These are phyloP conservation scores for Diarsia mendica DNA, from an alignment of 2,888 invertebrate genomes.

Conservation along the genomic window DNA sequence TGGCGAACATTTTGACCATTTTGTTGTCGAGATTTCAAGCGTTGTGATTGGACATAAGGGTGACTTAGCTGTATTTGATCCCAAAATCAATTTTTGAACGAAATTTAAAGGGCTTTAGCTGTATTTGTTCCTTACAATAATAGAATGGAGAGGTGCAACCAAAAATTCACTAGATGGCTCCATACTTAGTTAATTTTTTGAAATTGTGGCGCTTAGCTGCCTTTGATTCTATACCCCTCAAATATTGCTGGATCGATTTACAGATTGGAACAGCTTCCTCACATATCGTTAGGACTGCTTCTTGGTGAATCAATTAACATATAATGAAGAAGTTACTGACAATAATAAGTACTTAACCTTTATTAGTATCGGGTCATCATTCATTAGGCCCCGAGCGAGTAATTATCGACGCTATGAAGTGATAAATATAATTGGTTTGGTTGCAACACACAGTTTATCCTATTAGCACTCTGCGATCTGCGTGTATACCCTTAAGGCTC, in stretches of 20 bases:
- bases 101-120: too few relatives aligned
- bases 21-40: too few relatives aligned
- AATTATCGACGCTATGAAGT: slow-evolving; percentile 32
- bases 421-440: slow-evolving; percentile 42
- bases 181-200: too few relatives aligned
- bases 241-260: neutral
- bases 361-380: slow-evolving; percentile 40
- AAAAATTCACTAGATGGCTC: too few relatives aligned
- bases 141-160: too few relatives aligned
- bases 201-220: too few relatives aligned
- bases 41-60: too few relatives aligned
- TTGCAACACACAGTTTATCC: slow-evolving; percentile 36
- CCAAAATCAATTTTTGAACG: too few relatives aligned
- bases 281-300: slow-evolving; percentile 2
- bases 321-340: slow-evolving; percentile 28
- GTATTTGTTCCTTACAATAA: too few relatives aligned
- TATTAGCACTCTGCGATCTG: slow-evolving; percentile 31
- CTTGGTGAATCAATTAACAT: slow-evolving; percentile 20
- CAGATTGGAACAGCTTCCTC: neutral
- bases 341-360: slow-evolving; percentile 43
- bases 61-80: too few relatives aligned
- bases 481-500: slow-evolving; percentile 17
- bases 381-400: slow-evolving; percentile 47
- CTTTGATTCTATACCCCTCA: too few relatives aligned
- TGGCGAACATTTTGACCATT: too few relatives aligned